These are phyloP conservation scores for Zaprionus nigranus DNA, from an alignment of 1,140 invertebrate species.

Conservation along the genomic window DNA sequence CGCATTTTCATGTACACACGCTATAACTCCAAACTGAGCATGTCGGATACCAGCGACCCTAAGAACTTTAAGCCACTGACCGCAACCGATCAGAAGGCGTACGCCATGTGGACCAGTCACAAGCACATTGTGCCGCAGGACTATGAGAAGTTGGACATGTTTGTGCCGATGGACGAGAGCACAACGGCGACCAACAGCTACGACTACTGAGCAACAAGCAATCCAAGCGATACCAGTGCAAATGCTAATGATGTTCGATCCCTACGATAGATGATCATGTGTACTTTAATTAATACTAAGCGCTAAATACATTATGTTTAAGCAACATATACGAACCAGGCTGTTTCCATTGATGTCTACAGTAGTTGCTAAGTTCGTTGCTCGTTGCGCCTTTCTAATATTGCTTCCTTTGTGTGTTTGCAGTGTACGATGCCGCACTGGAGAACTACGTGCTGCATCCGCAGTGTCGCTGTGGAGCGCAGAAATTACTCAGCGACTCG, in stretches of 20 bases:
- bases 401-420: slow-evolving; percentile 19
- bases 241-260: slow-evolving; percentile 52
- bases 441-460: slow-evolving; percentile 67
- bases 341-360: slow-evolving; percentile 18
- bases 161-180: slow-evolving; percentile 67
- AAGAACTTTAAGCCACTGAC: slow-evolving; percentile 81
- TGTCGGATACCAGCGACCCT: slow-evolving; percentile 74
- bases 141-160: slow-evolving; percentile 79
- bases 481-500: slow-evolving; percentile 64
- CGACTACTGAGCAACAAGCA: slow-evolving; percentile 56
- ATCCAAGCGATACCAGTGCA: slow-evolving; percentile 39
- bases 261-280: slow-evolving; percentile 36
- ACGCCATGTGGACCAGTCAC: slow-evolving; percentile 82
- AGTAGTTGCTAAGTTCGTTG: slow-evolving; percentile 8
- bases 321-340: slow-evolving; percentile 36
- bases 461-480: slow-evolving; percentile 65
- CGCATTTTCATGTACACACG: slow-evolving; percentile 82
- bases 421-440: slow-evolving; percentile 64
- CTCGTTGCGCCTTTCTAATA: neutral
- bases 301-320: slow-evolving; percentile 71
- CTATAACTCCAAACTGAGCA: slow-evolving; percentile 79
- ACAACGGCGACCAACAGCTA: slow-evolving; percentile 68
- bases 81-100: slow-evolving; percentile 78
- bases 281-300: slow-evolving; percentile 79
- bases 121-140: slow-evolving; percentile 73